Evolutionary conservation across 2,888 invertebrate genomes (phyloP), one percentile per base, ranked within the genome.

Genomic region (Acronicta alni): DNA sequence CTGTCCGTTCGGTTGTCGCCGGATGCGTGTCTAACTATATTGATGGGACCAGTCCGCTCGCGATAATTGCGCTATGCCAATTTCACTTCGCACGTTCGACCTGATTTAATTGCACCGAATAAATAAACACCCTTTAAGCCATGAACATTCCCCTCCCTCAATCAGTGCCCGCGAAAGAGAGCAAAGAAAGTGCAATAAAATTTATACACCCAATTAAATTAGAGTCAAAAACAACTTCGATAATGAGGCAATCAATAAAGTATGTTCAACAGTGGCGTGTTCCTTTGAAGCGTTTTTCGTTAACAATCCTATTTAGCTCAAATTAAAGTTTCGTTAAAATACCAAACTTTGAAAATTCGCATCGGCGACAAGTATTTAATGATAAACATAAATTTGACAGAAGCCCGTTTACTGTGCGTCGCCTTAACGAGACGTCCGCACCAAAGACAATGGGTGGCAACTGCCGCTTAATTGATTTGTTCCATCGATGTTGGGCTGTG

Each of bases 311-410:
- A 79, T 86, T 86, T 80, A 80, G 82, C 78, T 80, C 84, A 83
- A 88, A 86, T 89, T 87, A 88, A 89, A 86, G 84, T 90, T 90
- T 89, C 91, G 82, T 89, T 89, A 89, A 92, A 89, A 92, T 90
- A 76, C 89, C 85, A 60, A 57, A 62, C 74, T 49, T 79, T 77
- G 80, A 78, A 82, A 81, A 80, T 79, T 73, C 72, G 63, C 69
- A 64, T 67, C 59, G 54, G 84, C 82, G 80, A 80, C 84, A 83
- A 84, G 83, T 82, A 78, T 75, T 85, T 89, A 89, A 90, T 89
- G 88, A 81, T 80, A 79, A 77, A 83, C 84, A 90, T 90, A 90
- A 91, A 89, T 90, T 88, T 87, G 85, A 88, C 76, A 70, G 79
- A 77, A 80, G 74, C 81, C 80, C 77, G 87, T 86, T 90, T 71